A percentile compares a stretch with the other conserved stretches of the same genome.
Evolutionary conservation across 2,113 vertebrate species (phyloP).

Genomic region (Urocitellus parryii): DNA sequence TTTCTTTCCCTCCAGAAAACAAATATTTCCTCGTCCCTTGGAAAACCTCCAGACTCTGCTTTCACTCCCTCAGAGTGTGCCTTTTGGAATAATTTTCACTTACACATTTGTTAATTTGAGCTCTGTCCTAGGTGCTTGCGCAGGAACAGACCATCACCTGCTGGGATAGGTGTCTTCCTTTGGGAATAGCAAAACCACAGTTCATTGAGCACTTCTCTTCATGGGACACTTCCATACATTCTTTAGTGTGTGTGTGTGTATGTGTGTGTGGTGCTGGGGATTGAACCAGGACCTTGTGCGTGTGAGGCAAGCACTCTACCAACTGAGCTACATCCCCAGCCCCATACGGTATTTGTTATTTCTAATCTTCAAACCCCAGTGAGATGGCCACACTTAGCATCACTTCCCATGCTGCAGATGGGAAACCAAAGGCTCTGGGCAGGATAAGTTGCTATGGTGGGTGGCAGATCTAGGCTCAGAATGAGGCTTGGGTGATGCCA

Average conservation of each 20-base stretch:
- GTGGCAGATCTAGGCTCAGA: neutral
- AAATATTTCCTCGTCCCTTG: neutral
- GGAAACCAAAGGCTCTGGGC: neutral
- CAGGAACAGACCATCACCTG: neutral
- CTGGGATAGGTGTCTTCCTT: neutral
- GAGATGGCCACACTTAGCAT: neutral
- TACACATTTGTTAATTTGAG: neutral
- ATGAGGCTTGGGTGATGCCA: neutral
- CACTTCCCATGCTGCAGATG: neutral
- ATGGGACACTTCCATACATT: too few relatives aligned
- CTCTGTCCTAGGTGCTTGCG: neutral
- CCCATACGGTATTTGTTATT: neutral
- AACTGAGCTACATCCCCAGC: too few relatives aligned
- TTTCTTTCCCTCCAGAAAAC: constrained; percentile 41
- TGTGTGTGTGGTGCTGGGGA: too few relatives aligned
- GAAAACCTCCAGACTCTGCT: neutral
- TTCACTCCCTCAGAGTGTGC: neutral
- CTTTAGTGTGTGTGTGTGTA: too few relatives aligned
- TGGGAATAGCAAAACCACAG: neutral
- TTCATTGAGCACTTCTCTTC: neutral
- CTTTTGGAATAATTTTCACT: neutral
- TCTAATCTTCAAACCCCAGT: neutral
- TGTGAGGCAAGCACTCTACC: too few relatives aligned
- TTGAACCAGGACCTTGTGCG: too few relatives aligned
- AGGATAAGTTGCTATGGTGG: too few relatives aligned